These are phyloP conservation scores for Eurois occulta DNA, from an alignment of 2,888 invertebrate genomes.

Conservation along the genomic window DNA sequence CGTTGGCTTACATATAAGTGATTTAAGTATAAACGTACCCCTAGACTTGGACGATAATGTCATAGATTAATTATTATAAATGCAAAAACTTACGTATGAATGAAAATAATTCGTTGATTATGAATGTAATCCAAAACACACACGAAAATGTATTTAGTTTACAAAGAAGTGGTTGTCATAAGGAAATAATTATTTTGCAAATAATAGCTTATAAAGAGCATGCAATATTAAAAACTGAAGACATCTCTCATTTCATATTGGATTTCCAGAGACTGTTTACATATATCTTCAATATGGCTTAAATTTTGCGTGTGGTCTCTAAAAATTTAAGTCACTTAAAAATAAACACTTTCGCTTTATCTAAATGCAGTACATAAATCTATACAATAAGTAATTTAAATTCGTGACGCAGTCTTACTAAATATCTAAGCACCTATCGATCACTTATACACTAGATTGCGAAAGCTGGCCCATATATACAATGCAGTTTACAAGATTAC, in stretches of 20 bases:
- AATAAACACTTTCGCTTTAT: constrained; percentile 35
- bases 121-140: constrained; percentile 25
- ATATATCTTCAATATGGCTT: not conserved
- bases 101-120: constrained; percentile 21
- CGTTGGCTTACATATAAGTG: constrained; percentile 46
- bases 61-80: constrained; percentile 49
- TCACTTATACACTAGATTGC: constrained; percentile 71
- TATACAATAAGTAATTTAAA: constrained; percentile 84
- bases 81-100: constrained; percentile 41
- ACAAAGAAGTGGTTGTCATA: not conserved
- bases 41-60: constrained; percentile 13
- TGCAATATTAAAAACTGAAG: not conserved
- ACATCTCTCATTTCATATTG: not conserved
- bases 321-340: constrained; percentile 27
- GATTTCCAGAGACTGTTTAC: not conserved
- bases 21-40: constrained; percentile 16
- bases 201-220: not conserved
- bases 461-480: constrained; percentile 70
- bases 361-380: constrained; percentile 63
- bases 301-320: not conserved
- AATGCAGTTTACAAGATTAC: constrained; percentile 51
- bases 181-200: not conserved
- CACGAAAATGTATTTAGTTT: not conserved
- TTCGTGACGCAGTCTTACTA: constrained; percentile 89
- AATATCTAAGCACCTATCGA: constrained; percentile 85